Evolutionary conservation across 2,888 invertebrate species (phyloP).

Genomic region (Hemithea aestivaria): DNA sequence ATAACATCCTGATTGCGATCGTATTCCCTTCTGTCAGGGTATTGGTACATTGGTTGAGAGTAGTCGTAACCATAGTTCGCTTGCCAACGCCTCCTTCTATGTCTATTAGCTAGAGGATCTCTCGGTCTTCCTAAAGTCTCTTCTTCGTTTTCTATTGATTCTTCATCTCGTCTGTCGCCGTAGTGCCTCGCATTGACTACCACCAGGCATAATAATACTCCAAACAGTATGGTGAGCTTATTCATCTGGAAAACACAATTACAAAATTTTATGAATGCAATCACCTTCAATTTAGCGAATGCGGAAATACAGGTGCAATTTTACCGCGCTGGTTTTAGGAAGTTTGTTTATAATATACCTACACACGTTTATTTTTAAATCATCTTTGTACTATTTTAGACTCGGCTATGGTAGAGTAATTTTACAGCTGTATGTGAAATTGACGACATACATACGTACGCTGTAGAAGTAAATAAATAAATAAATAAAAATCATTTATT

Average conservation of each 20-base stretch:
- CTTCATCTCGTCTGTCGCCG: constrained; percentile 35
- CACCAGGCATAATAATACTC: constrained; percentile 39
- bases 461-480: too few species aligned
- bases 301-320: constrained; percentile 4
- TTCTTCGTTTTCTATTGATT: constrained; percentile 27
- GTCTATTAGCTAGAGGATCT: constrained; percentile 35
- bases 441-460: too few species aligned
- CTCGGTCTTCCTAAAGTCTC: constrained; percentile 27
- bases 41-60: constrained; percentile 38
- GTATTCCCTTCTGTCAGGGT: constrained; percentile 46
- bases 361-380: too few species aligned
- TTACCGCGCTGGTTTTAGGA: constrained; percentile 1
- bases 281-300: constrained; percentile 18
- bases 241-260: constrained; percentile 56
- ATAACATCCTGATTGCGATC: constrained; percentile 45
- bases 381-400: too few species aligned
- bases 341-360: too few species aligned
- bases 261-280: constrained; percentile 17
- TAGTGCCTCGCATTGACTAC: constrained; percentile 43
- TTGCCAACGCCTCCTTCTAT: constrained; percentile 51
- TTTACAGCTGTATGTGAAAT: too few species aligned
- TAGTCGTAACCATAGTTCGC: constrained; percentile 50
- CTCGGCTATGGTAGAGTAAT: too few species aligned
- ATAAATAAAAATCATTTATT: too few species aligned
- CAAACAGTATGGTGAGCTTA: constrained; percentile 37